Conservation (phyloP, 2,888 invertebrate species). For the Ectemnius cavifrons region DNA sequence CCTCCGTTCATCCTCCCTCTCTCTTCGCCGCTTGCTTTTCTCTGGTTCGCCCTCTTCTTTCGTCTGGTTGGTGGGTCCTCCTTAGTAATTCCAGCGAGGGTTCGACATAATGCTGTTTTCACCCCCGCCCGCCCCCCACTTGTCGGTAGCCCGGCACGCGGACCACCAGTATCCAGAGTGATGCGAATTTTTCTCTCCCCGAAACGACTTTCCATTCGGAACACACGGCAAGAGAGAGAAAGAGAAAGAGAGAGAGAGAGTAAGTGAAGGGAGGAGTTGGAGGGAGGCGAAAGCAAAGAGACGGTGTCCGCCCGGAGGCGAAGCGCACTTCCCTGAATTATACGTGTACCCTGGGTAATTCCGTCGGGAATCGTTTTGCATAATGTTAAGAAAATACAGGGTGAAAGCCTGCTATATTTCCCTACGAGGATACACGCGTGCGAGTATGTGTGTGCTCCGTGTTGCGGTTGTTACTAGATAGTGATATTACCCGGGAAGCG, state of each 20-base stretch:
- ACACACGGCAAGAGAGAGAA: too few relatives aligned
- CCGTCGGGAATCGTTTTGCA: slow-evolving; percentile 63
- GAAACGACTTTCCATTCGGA: slow-evolving; percentile 60
- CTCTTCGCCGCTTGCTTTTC: slow-evolving; percentile 2
- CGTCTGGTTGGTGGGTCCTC: slow-evolving; percentile 6
- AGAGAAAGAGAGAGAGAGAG: too few relatives aligned
- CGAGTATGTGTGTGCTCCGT: not conserved
- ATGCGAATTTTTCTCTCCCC: slow-evolving; percentile 57
- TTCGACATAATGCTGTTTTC: slow-evolving; percentile 60
- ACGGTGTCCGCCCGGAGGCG: slow-evolving; percentile 38
- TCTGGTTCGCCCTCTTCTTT: slow-evolving; percentile 1
- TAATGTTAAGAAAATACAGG: slow-evolving; percentile 62
- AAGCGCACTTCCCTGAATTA: slow-evolving; percentile 59
- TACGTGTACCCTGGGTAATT: slow-evolving; percentile 57
- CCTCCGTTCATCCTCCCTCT: slow-evolving; percentile 7
- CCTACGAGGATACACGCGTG: too few relatives aligned
- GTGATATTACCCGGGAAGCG: slow-evolving; percentile 32
- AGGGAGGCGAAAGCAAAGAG: slow-evolving; percentile 19
- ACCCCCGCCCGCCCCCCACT: slow-evolving; percentile 22
- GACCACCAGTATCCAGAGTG: slow-evolving; percentile 51
- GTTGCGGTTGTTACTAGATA: slow-evolving; percentile 18
- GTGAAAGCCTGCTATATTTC: slow-evolving; percentile 38
- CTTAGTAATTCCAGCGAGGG: slow-evolving; percentile 55
- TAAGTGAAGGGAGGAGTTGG: too few relatives aligned
- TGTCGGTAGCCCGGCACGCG: slow-evolving; percentile 26